These are phyloP conservation scores for Diadophis punctatus DNA, from an alignment of 2,113 vertebrate genomes.

Conservation along the genomic window DNA sequence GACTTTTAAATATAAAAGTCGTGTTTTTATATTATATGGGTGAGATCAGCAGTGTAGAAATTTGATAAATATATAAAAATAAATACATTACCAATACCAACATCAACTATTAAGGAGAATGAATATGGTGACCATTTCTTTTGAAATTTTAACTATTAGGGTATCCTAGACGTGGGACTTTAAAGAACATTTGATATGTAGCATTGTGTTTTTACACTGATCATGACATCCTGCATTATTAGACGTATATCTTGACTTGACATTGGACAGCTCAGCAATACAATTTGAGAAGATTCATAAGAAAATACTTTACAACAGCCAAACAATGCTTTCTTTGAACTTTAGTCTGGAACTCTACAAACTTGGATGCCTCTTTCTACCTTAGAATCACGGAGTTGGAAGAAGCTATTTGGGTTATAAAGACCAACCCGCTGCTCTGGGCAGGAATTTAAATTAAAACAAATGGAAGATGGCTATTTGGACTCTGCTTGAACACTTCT, in stretches of 20 bases:
- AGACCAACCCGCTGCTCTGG: not conserved
- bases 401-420: not conserved
- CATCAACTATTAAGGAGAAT: not conserved
- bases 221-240: not conserved
- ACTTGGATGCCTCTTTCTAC: not conserved
- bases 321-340: not conserved
- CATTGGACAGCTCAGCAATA: not conserved
- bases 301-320: not conserved
- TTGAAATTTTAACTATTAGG: not conserved
- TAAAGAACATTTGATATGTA: not conserved
- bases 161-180: not conserved
- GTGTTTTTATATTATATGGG: not conserved
- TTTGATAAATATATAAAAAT: not conserved
- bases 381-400: not conserved
- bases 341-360: not conserved
- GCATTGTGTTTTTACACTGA: not conserved
- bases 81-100: not conserved
- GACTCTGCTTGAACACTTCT: not conserved
- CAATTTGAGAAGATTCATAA: not conserved
- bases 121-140: not conserved
- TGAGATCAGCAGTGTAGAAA: not conserved
- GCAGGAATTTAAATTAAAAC: not conserved
- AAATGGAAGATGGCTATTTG: not conserved
- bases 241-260: not conserved
- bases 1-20: no score